Conservation (phyloP, 92 coral and sea anemone genomes). For the Phenganax marumi region DNA sequence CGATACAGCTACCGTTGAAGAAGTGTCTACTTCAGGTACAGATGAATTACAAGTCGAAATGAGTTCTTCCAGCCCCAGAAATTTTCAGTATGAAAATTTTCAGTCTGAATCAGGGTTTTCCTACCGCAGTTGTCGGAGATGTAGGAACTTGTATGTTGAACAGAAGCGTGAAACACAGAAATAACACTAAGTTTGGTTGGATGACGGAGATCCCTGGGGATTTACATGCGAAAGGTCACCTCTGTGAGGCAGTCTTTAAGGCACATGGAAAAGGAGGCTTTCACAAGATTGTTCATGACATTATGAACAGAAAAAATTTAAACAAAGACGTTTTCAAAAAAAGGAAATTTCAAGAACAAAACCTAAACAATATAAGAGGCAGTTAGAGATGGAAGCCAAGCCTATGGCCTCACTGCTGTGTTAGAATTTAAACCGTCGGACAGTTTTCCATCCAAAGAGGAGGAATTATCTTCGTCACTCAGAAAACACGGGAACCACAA, state of each 20-base stretch:
- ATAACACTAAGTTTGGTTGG: slow-evolving; percentile 12
- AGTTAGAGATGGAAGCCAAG: slow-evolving; percentile 25
- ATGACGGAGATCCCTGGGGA: slow-evolving; percentile 13
- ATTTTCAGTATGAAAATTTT: neutral
- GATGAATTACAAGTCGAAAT: neutral
- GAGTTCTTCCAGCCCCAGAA: neutral
- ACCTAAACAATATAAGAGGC: slow-evolving; percentile 25
- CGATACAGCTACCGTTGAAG: neutral
- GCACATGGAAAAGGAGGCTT: slow-evolving; percentile 27
- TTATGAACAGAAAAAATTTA: slow-evolving; percentile 30
- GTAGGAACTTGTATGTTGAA: neutral
- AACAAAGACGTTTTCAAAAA: slow-evolving; percentile 21
- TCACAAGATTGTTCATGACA: slow-evolving; percentile 17
- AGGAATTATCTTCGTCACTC: neutral
- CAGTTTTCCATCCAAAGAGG: slow-evolving; percentile 44
- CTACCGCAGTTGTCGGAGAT: neutral
- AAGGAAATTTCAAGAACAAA: slow-evolving; percentile 9
- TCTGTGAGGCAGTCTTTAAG: too few species aligned
- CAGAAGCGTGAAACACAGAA: slow-evolving; percentile 8
- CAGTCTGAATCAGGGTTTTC: neutral
- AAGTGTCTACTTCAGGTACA: neutral
- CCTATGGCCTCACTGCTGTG: slow-evolving; percentile 63
- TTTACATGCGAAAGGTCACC: slow-evolving; percentile 12
- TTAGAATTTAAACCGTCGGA: slow-evolving; percentile 30
- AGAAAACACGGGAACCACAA: slow-evolving; percentile 36